Base-by-base conservation (phyloP, 2,113 vertebrate genomes). In the Lipophrys pholis region DNA sequence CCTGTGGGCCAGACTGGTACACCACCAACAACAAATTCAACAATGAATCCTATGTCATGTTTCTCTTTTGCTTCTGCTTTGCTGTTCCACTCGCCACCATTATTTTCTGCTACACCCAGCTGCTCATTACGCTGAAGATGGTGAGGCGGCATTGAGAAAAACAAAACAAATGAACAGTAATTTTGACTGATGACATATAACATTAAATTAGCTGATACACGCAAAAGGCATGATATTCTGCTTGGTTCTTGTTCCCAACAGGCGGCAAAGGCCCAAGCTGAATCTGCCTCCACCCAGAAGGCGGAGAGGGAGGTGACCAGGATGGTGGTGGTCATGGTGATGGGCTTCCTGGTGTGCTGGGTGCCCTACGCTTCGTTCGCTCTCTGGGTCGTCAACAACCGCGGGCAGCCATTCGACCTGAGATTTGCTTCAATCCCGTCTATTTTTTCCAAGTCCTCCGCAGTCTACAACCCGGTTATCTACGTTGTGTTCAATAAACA, bases 41-140 rank as follows among this genome's bases (percentile, higher is more conserved):
- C 88, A 94, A 92, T 6, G 93, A 95, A 49, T 85, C 93, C 51
- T 95, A 86, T 1, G 93, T 94, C 55, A 48, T 92, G 36, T 95
- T 93, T 86, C 89, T 95, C 36, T 95, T 95, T 85, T 80, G 79
- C 69, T 95, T 94, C 85, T 94, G 94, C 89, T 95, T 95, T 45
- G 16, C 90, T 0, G 63, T 93, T 12, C 94, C 93, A 21, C 92
- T 95, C n/a, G 1, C 1, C 7, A 38, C 81, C 56, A 94, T 95
- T 0, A 5, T 92, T 12, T 94, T 94, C 86, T 94, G 93, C 82
- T 95, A 94, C 52, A 82, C 87, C 2, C 91, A 92, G 65, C 93
- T 94, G 50, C 91, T 95, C 8, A 72, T 94, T 36, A 89, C 84
- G 5, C 70, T 95, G 45, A 94, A 93, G 76, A 77, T 84, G 17